Evolutionary conservation across 2,888 invertebrate species (phyloP).

Genomic region (Heteromyza rotundicornis): DNA sequence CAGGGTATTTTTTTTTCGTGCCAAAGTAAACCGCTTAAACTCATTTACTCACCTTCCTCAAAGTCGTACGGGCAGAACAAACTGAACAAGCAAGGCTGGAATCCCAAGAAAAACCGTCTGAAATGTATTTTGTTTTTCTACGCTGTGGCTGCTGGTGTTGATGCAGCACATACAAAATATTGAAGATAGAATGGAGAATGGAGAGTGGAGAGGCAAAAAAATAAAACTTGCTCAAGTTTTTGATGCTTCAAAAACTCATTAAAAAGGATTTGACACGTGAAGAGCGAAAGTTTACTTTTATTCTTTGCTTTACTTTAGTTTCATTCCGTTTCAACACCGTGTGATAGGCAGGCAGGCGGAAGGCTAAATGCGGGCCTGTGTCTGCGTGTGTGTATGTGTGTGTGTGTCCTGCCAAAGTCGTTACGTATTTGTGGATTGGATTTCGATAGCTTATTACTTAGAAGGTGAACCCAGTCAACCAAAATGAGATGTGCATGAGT

Average conservation of each 20-base stretch:
- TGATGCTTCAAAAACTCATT: slow-evolving; percentile 56
- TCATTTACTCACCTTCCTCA: slow-evolving; percentile 13
- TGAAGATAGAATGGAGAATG: background rate
- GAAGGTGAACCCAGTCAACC: background rate
- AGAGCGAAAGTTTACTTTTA: slow-evolving; percentile 54
- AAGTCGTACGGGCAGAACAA: background rate
- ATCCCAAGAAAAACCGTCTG: too few relatives aligned
- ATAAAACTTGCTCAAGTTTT: slow-evolving; percentile 46
- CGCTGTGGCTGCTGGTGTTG: too few relatives aligned
- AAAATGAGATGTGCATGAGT: too few relatives aligned
- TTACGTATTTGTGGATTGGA: slow-evolving; percentile 50
- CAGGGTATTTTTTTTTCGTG: slow-evolving; percentile 6
- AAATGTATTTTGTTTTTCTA: too few relatives aligned
- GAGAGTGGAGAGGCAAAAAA: slow-evolving; percentile 28
- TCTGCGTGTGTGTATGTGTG: background rate
- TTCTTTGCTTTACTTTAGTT: slow-evolving; percentile 7
- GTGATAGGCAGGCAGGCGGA: background rate
- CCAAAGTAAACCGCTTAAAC: slow-evolving; percentile 10
- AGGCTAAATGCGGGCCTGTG: background rate
- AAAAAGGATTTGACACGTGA: slow-evolving; percentile 58
- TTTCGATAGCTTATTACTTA: slow-evolving; percentile 44
- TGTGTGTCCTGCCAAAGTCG: slow-evolving; percentile 10
- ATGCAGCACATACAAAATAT: background rate
- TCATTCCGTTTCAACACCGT: background rate
- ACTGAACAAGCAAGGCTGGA: too few relatives aligned